phyloP scores from a whole-genome alignment of 2,113 vertebrate species.

The Perognathus longimembris region DNA sequence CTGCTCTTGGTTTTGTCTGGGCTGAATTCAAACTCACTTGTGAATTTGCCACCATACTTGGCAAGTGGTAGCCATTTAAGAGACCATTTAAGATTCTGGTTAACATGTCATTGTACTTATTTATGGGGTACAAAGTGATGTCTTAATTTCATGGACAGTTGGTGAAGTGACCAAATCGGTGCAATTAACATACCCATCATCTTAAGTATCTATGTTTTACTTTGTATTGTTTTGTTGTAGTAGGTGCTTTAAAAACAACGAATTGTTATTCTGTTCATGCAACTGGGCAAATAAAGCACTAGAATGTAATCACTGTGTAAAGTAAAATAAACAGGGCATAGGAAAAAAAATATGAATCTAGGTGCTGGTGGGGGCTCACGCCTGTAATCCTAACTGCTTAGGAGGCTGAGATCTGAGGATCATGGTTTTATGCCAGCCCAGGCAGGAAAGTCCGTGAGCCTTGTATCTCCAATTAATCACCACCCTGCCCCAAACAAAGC shows the following conservation, averaged over 20 bases:
- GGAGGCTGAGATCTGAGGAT: too few relatives aligned
- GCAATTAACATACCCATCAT: not conserved
- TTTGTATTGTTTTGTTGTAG: not conserved
- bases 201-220: constrained; percentile 17
- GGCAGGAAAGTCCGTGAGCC: too few relatives aligned
- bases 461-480: too few relatives aligned
- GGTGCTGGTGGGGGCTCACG: too few relatives aligned
- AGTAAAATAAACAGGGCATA: not conserved
- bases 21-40: too few relatives aligned
- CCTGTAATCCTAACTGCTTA: too few relatives aligned
- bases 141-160: not conserved
- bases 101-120: not conserved
- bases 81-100: not conserved
- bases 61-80: not conserved
- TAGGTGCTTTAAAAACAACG: not conserved
- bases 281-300: not conserved
- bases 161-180: not conserved
- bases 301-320: not conserved
- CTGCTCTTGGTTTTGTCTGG: too few relatives aligned
- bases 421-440: too few relatives aligned
- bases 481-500: too few relatives aligned
- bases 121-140: not conserved
- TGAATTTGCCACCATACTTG: too few relatives aligned
- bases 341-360: not conserved
- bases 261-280: too few relatives aligned